A percentile compares a stretch with the other conserved stretches of the same genome.
Conservation (phyloP, 2,888 invertebrate genomes). For the Sisyra nigra region DNA sequence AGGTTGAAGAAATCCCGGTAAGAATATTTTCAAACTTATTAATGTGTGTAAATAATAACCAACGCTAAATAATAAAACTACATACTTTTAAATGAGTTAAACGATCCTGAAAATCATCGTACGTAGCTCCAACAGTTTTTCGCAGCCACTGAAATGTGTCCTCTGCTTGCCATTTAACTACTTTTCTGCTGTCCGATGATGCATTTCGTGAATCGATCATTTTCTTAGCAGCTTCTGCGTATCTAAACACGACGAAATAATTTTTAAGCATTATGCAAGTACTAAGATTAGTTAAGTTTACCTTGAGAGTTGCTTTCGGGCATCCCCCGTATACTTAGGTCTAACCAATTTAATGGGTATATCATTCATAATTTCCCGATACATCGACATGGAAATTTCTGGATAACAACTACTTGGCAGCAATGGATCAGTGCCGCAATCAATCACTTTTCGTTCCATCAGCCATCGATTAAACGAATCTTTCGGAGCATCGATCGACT, state of each 20-base stretch:
- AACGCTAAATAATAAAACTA: too few relatives aligned
- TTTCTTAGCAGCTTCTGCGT: slow-evolving; percentile 93
- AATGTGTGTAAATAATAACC: too few relatives aligned
- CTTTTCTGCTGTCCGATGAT: slow-evolving; percentile 85
- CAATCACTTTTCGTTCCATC: slow-evolving; percentile 72
- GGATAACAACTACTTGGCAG: slow-evolving; percentile 83
- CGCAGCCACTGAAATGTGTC: slow-evolving; percentile 94
- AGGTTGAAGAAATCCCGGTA: too few relatives aligned
- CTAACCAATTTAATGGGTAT: slow-evolving; percentile 92
- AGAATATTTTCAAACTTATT: too few relatives aligned
- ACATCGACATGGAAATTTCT: slow-evolving; percentile 89
- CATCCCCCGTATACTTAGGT: slow-evolving; percentile 91
- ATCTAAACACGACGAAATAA: too few relatives aligned
- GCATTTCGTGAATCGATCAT: slow-evolving; percentile 90
- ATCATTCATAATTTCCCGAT: slow-evolving; percentile 95
- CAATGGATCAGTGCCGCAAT: slow-evolving; percentile 73
- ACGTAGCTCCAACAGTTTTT: slow-evolving; percentile 82
- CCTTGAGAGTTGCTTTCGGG: slow-evolving; percentile 74
- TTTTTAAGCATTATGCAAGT: too few relatives aligned
- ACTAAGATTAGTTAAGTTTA: too few relatives aligned
- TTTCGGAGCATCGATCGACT: slow-evolving; percentile 86
- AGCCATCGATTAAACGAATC: slow-evolving; percentile 95
- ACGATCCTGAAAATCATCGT: slow-evolving; percentile 83
- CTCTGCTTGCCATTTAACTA: slow-evolving; percentile 97
- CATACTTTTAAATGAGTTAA: slow-evolving; percentile 72